Evolutionary conservation across 2,797 vertebrate species (phyloP), one percentile per base, ranked within the genome.

Genomic region (Sebastes melanostomus): DNA sequence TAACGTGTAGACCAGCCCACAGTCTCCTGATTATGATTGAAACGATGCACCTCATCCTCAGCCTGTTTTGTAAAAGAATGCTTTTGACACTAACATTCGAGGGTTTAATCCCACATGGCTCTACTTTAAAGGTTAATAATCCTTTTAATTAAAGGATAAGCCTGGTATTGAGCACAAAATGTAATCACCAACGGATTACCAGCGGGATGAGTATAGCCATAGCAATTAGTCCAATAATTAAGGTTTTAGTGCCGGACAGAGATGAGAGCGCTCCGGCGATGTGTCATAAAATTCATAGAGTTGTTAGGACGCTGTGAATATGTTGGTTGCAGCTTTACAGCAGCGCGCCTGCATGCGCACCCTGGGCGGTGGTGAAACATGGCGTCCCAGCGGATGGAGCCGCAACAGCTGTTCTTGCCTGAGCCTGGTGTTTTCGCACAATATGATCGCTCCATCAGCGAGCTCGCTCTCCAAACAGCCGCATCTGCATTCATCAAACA

Each of bases 161-260:
- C 95, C 95, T 90, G 95, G 96, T 97, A 98, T 97, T 96, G 97
- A 98, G 96, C 97, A 96, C 95, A 96, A 95, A 96, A 96, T 94
- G 96, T 97, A 97, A 98, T 97, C 96, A 96, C 96, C 96, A 94
- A 97, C 97, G 97, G 97, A 98, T 99, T 98, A 97, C 96, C 95
- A 92, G 88, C 95, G 97, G 98, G 98, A 98, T 98, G 95, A 97
- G 96, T 96, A 96, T 97, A 97, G 97, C 96, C 95, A 94, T 94
- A 96, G 97, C 97, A 98, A 99, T 98, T 99, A 99, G 96, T 96
- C 96, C 96, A 96, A 98, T 98, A 97, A 98, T 99, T 97, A 99
- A 97, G 96, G 96, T 96, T 98, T 98, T 98, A 99, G 97, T 96
- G 97, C 95, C 90, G 96, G 96, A 97, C 96, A 94, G 97, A 98